These are phyloP conservation scores for Polylopha cassiicola DNA, from an alignment of 2,888 invertebrate genomes.

Conservation along the genomic window DNA sequence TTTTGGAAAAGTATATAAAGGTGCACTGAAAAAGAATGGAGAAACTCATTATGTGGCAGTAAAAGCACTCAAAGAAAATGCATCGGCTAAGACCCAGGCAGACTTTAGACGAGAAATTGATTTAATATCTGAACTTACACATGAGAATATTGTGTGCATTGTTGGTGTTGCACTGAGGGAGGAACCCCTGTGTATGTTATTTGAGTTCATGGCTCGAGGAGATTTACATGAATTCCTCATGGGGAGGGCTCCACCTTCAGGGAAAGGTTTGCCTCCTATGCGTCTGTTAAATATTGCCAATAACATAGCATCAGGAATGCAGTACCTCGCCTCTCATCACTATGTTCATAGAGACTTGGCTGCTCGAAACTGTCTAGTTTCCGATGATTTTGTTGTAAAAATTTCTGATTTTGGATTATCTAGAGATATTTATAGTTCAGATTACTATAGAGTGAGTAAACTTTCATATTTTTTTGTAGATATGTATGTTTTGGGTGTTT, in stretches of 20 bases:
- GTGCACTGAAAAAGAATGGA: constrained; percentile 85
- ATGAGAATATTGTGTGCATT: constrained; percentile 97
- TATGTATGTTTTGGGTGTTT: background rate
- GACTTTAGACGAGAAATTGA: constrained; percentile 97
- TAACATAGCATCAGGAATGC: constrained; percentile 91
- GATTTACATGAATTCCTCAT: constrained; percentile 98
- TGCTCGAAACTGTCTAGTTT: constrained; percentile 96
- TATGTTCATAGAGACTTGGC: constrained; percentile 98
- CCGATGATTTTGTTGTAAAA: constrained; percentile 95
- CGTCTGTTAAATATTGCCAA: constrained; percentile 94
- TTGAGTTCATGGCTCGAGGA: constrained; percentile 98
- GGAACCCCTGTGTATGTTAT: constrained; percentile 95
- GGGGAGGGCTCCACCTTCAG: constrained; percentile 91
- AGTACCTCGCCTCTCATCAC: constrained; percentile 91
- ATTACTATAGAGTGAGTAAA: constrained; percentile 87
- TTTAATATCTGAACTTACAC: constrained; percentile 94
- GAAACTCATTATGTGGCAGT: constrained; percentile 91
- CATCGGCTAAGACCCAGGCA: constrained; percentile 91
- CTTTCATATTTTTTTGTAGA: background rate
- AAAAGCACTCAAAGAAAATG: constrained; percentile 95
- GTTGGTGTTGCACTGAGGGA: constrained; percentile 93
- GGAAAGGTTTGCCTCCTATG: constrained; percentile 85
- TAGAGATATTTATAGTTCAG: constrained; percentile 93
- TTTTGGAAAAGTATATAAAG: constrained; percentile 98
- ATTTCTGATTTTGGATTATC: constrained; percentile 98